Evolutionary conservation across 2,888 invertebrate genomes (phyloP).

Genomic region (Creontiades dilutus): DNA sequence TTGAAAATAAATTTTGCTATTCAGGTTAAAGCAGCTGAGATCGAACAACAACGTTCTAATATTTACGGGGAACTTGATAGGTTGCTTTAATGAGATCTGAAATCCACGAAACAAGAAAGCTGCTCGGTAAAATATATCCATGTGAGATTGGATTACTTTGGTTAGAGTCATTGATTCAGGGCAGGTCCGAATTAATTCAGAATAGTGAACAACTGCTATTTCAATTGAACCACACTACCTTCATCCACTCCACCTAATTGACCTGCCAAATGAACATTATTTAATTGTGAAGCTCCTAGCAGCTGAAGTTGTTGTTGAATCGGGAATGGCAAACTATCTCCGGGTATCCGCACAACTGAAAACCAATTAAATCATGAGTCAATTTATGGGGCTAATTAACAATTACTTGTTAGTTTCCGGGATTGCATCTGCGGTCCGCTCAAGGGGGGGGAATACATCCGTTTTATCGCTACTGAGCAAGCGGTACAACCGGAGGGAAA

Average conservation of each 20-base stretch:
- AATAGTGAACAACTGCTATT: not conserved
- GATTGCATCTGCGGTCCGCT: conserved; percentile 6
- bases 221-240: conserved; percentile 1
- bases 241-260: not conserved
- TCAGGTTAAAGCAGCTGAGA: too few relatives aligned
- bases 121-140: too few relatives aligned
- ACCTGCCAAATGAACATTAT: not conserved
- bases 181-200: not conserved
- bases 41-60: too few relatives aligned
- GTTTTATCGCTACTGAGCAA: not conserved
- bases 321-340: not conserved
- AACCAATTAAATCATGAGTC: not conserved
- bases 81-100: too few relatives aligned
- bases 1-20: too few relatives aligned
- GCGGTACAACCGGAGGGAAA: not conserved
- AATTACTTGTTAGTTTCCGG: conserved; percentile 1
- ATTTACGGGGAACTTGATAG: too few relatives aligned
- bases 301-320: not conserved
- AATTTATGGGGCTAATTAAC: conserved; percentile 3
- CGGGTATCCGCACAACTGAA: not conserved
- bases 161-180: too few relatives aligned
- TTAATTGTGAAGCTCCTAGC: not conserved
- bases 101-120: too few relatives aligned
- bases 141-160: too few relatives aligned
- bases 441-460: not conserved